These are phyloP conservation scores for Stegophylla sp. DNA, from an alignment of 2,888 invertebrate genomes.

Conservation along the genomic window DNA sequence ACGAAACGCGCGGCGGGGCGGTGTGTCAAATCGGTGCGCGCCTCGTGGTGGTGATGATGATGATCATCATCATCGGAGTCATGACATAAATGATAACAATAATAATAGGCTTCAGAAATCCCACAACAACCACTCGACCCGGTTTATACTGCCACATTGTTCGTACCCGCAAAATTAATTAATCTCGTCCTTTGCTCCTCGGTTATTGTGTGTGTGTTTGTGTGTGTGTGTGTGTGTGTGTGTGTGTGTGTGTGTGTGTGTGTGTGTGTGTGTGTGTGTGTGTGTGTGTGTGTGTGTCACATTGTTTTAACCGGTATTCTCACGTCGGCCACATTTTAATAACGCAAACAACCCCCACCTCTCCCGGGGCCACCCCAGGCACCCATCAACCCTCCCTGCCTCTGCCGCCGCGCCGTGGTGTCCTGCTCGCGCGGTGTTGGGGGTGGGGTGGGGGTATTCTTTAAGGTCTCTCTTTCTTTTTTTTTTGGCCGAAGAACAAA, in stretches of 20 bases:
- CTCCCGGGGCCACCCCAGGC: background rate
- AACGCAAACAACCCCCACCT: constrained; percentile 56
- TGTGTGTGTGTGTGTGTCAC: no score
- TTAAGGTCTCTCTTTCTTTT: constrained; percentile 13
- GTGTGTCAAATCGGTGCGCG: constrained; percentile 26
- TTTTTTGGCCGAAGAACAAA: constrained; percentile 4
- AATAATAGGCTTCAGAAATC: constrained; percentile 58
- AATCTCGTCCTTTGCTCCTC: constrained; percentile 53
- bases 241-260: no score
- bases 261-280: no score
- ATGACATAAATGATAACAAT: constrained; percentile 55
- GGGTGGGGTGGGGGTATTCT: background rate
- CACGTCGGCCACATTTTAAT: constrained; percentile 57
- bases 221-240: no score
- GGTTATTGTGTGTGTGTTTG: no score
- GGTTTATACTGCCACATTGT: constrained; percentile 53
- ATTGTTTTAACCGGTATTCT: constrained; percentile 59
- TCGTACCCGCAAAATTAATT: constrained; percentile 57
- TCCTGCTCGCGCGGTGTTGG: no score
- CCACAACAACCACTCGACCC: constrained; percentile 54
- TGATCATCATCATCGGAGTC: constrained; percentile 48
- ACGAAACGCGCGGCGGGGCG: constrained; percentile 4
- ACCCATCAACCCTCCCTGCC: constrained; percentile 11
- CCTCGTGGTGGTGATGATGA: no score
- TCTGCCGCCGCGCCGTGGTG: background rate